These are phyloP conservation scores for Allobates femoralis DNA, from an alignment of 2,797 vertebrate species.

Conservation along the genomic window DNA sequence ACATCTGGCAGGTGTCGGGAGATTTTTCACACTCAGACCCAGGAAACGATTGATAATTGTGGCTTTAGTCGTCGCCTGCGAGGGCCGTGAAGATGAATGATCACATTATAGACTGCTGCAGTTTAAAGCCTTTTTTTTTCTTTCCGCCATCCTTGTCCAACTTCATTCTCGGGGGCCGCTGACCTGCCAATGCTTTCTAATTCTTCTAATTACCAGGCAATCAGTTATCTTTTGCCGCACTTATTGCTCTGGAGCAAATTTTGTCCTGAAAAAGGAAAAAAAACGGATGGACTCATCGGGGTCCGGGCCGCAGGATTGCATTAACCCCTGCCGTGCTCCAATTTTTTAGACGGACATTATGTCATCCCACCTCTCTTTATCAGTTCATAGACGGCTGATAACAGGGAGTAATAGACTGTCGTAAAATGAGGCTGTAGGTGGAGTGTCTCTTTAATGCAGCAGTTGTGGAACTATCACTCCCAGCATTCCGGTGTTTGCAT, in stretches of 20 bases:
- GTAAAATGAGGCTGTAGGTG: no score
- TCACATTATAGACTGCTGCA: constrained; percentile 15
- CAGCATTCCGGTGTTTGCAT: neutral
- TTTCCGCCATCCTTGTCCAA: neutral
- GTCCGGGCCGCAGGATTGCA: no score
- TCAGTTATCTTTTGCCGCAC: constrained; percentile 13
- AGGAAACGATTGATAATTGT: constrained; percentile 13
- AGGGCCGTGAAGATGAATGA: constrained; percentile 10
- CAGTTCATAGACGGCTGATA: no score
- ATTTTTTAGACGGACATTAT: no score
- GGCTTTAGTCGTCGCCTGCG: neutral
- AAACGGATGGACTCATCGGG: neutral
- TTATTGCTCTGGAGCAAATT: neutral
- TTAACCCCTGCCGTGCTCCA: constrained; percentile 14
- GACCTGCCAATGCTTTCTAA: constrained; percentile 21
- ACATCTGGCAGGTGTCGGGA: neutral
- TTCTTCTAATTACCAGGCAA: constrained; percentile 36
- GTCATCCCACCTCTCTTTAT: no score
- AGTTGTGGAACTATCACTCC: no score
- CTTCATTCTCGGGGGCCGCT: neutral
- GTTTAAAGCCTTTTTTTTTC: constrained; percentile 23
- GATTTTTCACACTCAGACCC: neutral
- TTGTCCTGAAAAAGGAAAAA: neutral
- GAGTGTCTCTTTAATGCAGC: no score
- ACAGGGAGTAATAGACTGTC: no score